phyloP scores from a whole-genome alignment of 2,113 vertebrate genomes.

The Albula glossodonta region DNA sequence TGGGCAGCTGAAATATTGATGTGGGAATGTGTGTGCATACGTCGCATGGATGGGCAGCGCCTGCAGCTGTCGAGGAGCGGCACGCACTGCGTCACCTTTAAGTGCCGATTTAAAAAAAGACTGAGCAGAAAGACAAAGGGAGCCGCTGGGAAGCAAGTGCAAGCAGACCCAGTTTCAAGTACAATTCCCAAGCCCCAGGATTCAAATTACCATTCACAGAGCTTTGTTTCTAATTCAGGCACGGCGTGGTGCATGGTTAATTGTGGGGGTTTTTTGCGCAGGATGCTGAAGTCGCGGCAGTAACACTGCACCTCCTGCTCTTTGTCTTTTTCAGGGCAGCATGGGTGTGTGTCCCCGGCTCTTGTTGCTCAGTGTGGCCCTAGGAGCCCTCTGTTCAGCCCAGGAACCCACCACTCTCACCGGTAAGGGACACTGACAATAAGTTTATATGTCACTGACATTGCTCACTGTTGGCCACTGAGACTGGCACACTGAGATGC shows the following conservation, averaged over 20 bases:
- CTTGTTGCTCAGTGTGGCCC: conserved; percentile 76
- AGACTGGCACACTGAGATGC: no score
- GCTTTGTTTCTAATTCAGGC: no score
- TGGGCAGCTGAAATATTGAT: neutral
- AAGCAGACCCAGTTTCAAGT: no score
- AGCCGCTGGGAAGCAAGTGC: no score
- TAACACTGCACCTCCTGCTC: conserved; percentile 1
- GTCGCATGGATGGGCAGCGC: neutral
- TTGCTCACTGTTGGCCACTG: no score
- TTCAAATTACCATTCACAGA: no score
- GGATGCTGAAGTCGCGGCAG: no score
- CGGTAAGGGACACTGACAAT: conserved; percentile 62
- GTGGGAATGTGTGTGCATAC: neutral
- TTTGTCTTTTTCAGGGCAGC: conserved; percentile 76
- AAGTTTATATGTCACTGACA: no score
- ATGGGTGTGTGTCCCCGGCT: conserved; percentile 90
- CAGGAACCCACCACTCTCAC: conserved; percentile 58
- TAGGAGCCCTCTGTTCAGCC: conserved; percentile 65
- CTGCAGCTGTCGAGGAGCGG: neutral
- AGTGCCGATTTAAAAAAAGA: neutral
- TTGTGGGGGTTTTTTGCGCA: neutral
- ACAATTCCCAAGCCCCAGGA: no score
- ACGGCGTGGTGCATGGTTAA: no score
- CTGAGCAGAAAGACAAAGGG: no score
- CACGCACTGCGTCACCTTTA: neutral